A percentile compares a stretch with the other conserved stretches of the same genome.
Conservation (phyloP, 2,888 invertebrate genomes). For the Galerucella pusilla region DNA sequence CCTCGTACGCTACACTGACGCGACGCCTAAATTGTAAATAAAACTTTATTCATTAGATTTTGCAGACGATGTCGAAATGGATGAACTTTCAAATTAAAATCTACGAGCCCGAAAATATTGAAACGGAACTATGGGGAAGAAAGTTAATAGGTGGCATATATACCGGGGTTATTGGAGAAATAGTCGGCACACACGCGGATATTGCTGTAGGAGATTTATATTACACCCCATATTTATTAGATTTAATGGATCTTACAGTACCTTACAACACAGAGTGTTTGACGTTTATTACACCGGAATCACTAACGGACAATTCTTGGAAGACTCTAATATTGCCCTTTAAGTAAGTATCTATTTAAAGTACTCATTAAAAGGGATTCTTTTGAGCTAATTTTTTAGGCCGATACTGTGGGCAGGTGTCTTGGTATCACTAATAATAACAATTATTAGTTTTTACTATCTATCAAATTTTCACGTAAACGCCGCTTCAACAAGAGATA, state of each 20-base stretch:
- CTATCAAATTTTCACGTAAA: conserved; percentile 72
- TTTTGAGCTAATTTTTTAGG: conserved; percentile 63
- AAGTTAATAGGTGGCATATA: conserved; percentile 73
- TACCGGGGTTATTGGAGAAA: conserved; percentile 80
- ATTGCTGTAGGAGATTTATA: conserved; percentile 83
- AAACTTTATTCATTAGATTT: conserved; percentile 66
- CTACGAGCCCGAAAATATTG: conserved; percentile 74
- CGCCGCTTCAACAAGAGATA: conserved; percentile 51
- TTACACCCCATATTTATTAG: conserved; percentile 76
- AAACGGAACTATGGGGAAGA: conserved; percentile 76
- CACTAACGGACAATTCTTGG: conserved; percentile 85
- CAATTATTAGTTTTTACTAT: conserved; percentile 74
- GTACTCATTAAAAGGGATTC: neutral
- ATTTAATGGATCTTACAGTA: conserved; percentile 77
- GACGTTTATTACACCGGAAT: conserved; percentile 86
- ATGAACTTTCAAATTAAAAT: conserved; percentile 79
- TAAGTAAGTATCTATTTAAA: conserved; percentile 67
- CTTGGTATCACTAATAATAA: conserved; percentile 73
- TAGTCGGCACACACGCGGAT: conserved; percentile 75
- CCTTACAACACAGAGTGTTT: conserved; percentile 87
- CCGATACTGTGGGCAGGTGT: conserved; percentile 81
- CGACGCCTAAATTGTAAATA: no score
- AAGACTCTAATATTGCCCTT: conserved; percentile 84
- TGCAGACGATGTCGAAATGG: conserved; percentile 73
- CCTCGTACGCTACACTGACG: no score